phyloP scores from a whole-genome alignment of 2,797 vertebrate genomes.

The Labroides dimidiatus region DNA sequence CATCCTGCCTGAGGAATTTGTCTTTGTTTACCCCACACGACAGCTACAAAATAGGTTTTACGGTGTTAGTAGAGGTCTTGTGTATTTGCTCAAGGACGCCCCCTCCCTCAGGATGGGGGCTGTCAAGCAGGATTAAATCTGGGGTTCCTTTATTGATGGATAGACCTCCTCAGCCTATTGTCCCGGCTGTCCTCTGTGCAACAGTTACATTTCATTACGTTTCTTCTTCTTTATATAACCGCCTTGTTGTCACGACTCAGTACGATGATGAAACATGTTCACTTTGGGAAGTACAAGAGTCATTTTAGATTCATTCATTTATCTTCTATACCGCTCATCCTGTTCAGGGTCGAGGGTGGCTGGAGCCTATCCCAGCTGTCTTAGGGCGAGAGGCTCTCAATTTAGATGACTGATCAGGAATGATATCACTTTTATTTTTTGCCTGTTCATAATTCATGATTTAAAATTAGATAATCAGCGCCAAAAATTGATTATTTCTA shows the following conservation, averaged over 20 bases:
- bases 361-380: too few species aligned
- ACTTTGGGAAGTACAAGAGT: too few species aligned
- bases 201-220: background rate
- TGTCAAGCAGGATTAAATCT: constrained; percentile 55
- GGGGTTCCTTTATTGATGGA: constrained; percentile 24
- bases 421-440: too few species aligned
- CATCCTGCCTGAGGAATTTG: constrained; percentile 37
- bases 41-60: constrained; percentile 35
- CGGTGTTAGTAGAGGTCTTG: constrained; percentile 24
- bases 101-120: constrained; percentile 34
- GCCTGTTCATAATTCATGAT: too few species aligned
- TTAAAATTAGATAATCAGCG: too few species aligned
- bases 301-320: too few species aligned
- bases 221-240: background rate
- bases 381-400: too few species aligned
- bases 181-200: constrained; percentile 18
- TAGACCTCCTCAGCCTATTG: constrained; percentile 20
- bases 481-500: too few species aligned
- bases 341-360: too few species aligned
- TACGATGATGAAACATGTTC: too few species aligned
- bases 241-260: background rate
- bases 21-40: constrained; percentile 44
- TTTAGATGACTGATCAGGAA: too few species aligned
- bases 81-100: constrained; percentile 52
- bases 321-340: too few species aligned